Conservation (phyloP, 2,888 invertebrate genomes). For the Sepiola atlantica region DNA sequence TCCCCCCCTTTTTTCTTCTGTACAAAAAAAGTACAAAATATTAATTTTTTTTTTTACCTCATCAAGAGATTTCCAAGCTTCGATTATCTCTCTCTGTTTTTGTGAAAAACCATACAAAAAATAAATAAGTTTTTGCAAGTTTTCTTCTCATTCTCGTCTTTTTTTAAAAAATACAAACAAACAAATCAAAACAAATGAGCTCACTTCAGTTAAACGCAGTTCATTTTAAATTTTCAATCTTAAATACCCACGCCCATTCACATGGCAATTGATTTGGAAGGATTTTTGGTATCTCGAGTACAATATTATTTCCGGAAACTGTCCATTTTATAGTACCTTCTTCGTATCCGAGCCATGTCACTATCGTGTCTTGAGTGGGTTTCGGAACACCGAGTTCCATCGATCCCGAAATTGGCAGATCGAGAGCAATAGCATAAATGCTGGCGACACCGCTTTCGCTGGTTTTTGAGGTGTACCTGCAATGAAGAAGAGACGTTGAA, state of each 20-base stretch:
- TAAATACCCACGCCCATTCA: conserved; percentile 43
- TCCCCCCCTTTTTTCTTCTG: not conserved
- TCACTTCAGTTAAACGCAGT: not conserved
- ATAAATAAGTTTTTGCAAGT: not conserved
- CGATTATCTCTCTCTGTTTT: not conserved
- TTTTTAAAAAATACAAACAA: not conserved
- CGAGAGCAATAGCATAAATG: conserved; percentile 82
- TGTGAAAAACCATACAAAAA: not conserved
- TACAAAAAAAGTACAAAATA: not conserved
- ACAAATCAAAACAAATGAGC: not conserved
- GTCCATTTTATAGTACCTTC: conserved; percentile 52
- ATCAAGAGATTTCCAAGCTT: not conserved
- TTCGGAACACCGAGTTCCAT: conserved; percentile 77
- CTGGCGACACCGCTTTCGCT: conserved; percentile 49
- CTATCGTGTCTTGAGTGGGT: conserved; percentile 66
- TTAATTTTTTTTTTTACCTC: not conserved
- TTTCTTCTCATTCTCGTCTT: not conserved
- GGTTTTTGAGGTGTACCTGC: conserved; percentile 66
- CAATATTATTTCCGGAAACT: conserved; percentile 51
- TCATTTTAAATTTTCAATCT: conserved; percentile 37
- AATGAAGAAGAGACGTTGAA: conserved; percentile 34
- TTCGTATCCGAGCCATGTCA: conserved; percentile 77
- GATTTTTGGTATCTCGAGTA: conserved; percentile 57
- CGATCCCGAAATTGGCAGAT: conserved; percentile 81
- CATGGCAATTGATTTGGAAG: conserved; percentile 33